These are phyloP conservation scores for Netelia fuscicornis DNA, from an alignment of 2,888 invertebrate species.

Conservation along the genomic window DNA sequence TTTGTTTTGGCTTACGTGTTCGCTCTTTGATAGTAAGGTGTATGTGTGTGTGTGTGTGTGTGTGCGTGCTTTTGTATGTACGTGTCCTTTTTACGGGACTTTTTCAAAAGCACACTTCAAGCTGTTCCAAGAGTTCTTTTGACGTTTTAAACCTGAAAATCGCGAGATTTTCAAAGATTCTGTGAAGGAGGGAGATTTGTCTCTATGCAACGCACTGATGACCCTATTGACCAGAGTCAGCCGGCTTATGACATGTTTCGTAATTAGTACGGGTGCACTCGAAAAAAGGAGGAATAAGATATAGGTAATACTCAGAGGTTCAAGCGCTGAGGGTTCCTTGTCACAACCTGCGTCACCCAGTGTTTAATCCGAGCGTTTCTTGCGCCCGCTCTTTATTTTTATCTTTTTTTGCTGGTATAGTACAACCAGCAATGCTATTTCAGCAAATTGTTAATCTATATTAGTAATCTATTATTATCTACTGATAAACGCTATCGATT, in stretches of 20 bases:
- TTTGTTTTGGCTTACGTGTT: too few species aligned
- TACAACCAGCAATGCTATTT: neutral
- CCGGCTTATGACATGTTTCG: conserved; percentile 36
- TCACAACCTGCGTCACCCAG: neutral
- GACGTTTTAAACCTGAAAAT: neutral
- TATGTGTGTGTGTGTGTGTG: too few species aligned
- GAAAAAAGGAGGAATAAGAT: conserved; percentile 27
- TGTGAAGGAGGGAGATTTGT: conserved; percentile 5
- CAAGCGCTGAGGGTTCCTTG: conserved; percentile 6
- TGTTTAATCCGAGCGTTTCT: neutral
- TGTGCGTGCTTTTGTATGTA: too few species aligned
- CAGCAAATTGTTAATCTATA: neutral
- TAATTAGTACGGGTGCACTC: conserved; percentile 51
- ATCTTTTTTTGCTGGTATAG: too few species aligned
- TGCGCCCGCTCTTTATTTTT: too few species aligned
- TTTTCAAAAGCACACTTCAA: too few species aligned
- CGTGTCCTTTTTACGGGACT: too few species aligned
- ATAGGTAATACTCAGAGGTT: conserved; percentile 21
- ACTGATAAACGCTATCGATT: neutral
- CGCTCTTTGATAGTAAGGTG: too few species aligned
- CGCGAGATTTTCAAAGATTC: neutral
- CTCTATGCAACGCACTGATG: conserved; percentile 35
- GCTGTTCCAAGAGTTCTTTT: neutral
- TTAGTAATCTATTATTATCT: neutral
- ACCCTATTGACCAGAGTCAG: conserved; percentile 60